These are phyloP conservation scores for Hirudinaria manillensis DNA, from an alignment of 2,888 invertebrate species.

Conservation along the genomic window DNA sequence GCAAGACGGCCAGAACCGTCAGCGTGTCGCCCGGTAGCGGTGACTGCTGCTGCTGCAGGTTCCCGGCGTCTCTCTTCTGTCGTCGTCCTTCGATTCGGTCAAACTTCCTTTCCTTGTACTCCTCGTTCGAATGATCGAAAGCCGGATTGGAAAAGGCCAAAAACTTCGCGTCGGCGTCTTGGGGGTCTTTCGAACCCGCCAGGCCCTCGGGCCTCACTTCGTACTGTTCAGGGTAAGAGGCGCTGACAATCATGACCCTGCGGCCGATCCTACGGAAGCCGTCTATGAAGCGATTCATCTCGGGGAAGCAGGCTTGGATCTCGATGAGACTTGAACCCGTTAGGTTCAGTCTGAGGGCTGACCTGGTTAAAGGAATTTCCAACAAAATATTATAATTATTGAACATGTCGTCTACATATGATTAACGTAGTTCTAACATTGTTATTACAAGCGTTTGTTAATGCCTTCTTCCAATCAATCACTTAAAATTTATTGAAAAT, in stretches of 20 bases:
- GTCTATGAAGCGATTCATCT: conserved; percentile 25
- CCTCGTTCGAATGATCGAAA: not conserved
- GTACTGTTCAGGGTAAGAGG: not conserved
- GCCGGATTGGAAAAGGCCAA: not conserved
- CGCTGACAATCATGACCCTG: conserved; percentile 26
- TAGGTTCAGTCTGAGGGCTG: conserved; percentile 21
- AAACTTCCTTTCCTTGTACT: not conserved
- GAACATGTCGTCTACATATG: too few relatives aligned
- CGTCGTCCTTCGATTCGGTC: not conserved
- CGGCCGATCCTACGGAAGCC: conserved; percentile 13
- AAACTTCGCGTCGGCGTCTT: not conserved
- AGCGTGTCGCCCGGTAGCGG: conserved; percentile 16
- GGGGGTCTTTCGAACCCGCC: not conserved
- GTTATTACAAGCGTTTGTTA: too few relatives aligned
- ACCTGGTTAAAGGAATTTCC: not conserved
- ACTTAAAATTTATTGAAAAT: too few relatives aligned
- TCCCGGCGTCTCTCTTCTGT: not conserved
- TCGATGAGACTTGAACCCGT: conserved; percentile 21
- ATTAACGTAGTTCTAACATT: too few relatives aligned
- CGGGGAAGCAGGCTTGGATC: conserved; percentile 17
- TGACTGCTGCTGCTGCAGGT: not conserved
- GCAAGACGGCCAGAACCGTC: conserved; percentile 11
- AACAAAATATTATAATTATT: not conserved
- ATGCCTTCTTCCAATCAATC: too few relatives aligned
- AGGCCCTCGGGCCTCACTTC: too few relatives aligned